Evolutionary conservation across 2,113 vertebrate species (phyloP).

Genomic region (Apaloderma vittatum): DNA sequence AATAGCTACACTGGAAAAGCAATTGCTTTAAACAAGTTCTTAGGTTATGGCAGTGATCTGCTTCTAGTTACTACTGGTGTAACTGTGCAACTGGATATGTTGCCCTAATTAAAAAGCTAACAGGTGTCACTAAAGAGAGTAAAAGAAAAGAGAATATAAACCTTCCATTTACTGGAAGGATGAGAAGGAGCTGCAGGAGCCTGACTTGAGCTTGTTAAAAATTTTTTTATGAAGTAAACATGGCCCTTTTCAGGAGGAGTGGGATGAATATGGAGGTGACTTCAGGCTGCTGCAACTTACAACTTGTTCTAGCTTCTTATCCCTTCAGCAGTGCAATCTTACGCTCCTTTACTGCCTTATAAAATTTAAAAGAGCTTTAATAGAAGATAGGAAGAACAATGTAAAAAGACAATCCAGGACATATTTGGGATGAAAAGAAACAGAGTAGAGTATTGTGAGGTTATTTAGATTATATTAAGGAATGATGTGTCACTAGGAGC

Average conservation of each 20-base stretch:
- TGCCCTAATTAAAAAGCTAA: conserved; percentile 8
- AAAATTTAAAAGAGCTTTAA: background rate
- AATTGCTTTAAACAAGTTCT: background rate
- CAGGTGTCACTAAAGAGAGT: background rate
- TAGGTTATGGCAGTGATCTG: background rate
- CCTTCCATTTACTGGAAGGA: background rate
- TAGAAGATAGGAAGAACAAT: background rate
- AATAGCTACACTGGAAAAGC: background rate
- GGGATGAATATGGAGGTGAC: background rate
- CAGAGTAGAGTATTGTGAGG: background rate
- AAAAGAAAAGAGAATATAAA: background rate
- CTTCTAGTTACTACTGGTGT: background rate
- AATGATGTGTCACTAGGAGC: background rate
- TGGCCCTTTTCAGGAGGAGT: background rate
- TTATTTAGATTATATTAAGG: conserved; percentile 5
- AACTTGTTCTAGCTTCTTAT: background rate
- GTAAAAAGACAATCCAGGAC: background rate
- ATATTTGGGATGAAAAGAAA: conserved; percentile 26
- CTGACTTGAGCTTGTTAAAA: background rate
- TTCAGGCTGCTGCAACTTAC: background rate
- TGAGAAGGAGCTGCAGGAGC: background rate
- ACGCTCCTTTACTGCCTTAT: background rate
- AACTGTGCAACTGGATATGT: background rate
- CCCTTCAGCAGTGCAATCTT: background rate
- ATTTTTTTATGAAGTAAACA: background rate